Evolutionary conservation across 2,797 vertebrate species (phyloP), one percentile per base, ranked within the genome.

Genomic region (Mormyrus proboscirostris): DNA sequence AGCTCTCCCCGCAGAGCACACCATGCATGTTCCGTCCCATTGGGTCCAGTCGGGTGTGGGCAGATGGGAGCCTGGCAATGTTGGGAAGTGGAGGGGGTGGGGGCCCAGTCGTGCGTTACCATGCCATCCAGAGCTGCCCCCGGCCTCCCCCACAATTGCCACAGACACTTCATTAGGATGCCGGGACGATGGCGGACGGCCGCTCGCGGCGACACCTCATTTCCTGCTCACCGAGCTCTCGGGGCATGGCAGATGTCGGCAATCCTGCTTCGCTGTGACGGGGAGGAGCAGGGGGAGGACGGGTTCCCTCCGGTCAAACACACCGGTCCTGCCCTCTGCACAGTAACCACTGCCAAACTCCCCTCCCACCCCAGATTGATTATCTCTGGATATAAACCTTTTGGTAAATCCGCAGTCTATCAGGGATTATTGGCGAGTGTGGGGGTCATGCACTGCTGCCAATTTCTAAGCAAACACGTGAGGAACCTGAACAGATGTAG

Each of bases 111-210:
- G 95, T 97, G 97, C 96, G 95, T 97, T 97, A 96, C 97, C 97
- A 97, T 96, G 97, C 95, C 97, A 97, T 97, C 96, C 97, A 96
- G 96, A 94, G 94, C 95, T 88, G 89, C 88, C 87, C 73, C 57
- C 84, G 47, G 79, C 73, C 85, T 87, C 76, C 93, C 92, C 92
- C 91, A 91, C 94, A 95, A 94, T 95, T 95, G 96, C 97, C 97
- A 96, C 97, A 97, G 97, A 97, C 97, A 98, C 97, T 97, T 98
- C 98, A 99, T 99, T 98, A 99, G 97, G 95, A 98, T 97, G 97
- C 97, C 96, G 98, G 97, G 97, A 97, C 98, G 98, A 98, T 98
- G 97, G 97, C 97, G 98, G 97, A 98, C 97, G 97, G 98, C 97
- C 97, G 96, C 97, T 97, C 96, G 97, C 96, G 95, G 97, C 96